Percentiles rank a stretch among this genome's conserved stretches.
Conservation (phyloP, 2,888 invertebrate genomes). For the Lissocephala sabroskyi region DNA sequence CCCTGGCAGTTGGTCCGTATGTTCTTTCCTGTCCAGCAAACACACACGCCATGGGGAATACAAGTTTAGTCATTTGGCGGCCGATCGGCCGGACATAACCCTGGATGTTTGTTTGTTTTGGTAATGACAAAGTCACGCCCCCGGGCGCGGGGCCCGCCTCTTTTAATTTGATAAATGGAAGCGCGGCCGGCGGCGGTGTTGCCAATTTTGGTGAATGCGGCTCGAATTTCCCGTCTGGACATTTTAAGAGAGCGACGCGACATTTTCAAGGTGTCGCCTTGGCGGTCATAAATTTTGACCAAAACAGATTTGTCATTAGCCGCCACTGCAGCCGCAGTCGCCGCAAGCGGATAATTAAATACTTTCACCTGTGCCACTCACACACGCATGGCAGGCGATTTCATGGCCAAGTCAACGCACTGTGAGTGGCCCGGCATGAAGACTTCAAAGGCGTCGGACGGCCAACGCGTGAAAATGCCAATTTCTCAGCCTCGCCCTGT, state of each 20-base stretch:
- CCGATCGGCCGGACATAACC: too few species aligned
- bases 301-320: constrained; percentile 52
- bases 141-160: too few species aligned
- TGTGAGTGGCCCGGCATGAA: constrained; percentile 14
- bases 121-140: too few species aligned
- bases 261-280: constrained; percentile 25
- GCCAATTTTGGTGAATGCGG: too few species aligned
- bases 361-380: constrained; percentile 46
- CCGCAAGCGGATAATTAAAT: constrained; percentile 54
- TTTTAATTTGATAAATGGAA: too few species aligned
- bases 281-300: constrained; percentile 41
- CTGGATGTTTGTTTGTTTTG: too few species aligned
- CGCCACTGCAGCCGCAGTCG: not conserved
- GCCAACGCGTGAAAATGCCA: constrained; percentile 47
- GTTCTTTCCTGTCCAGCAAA: too few species aligned
- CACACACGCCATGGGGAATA: too few species aligned
- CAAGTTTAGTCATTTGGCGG: too few species aligned
- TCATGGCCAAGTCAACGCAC: constrained; percentile 59
- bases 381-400: constrained; percentile 15
- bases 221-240: constrained; percentile 1
- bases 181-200: too few species aligned
- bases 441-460: constrained; percentile 1
- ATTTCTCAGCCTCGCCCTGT: constrained; percentile 24
- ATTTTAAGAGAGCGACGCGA: constrained; percentile 40
- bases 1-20: too few species aligned